These are phyloP conservation scores for Polylopha cassiicola DNA, from an alignment of 2,888 invertebrate species.

Conservation along the genomic window DNA sequence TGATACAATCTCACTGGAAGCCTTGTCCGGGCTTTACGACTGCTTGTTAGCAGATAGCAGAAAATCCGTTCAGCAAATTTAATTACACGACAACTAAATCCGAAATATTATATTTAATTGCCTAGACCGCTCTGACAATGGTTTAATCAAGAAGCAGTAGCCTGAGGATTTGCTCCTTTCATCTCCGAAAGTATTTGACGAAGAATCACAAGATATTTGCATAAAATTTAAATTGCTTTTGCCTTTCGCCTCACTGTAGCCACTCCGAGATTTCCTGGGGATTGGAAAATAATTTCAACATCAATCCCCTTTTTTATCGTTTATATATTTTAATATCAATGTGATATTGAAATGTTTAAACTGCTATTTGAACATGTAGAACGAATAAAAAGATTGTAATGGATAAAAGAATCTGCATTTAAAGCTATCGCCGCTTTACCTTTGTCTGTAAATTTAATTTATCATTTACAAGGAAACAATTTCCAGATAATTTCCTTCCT, in stretches of 20 bases:
- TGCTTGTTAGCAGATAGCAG: no score
- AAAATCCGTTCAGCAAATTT: no score
- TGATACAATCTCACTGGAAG: no score
- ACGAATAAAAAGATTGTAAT: neutral
- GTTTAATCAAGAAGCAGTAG: constrained; percentile 18
- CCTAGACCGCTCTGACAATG: constrained; percentile 12
- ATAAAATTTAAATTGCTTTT: constrained; percentile 20
- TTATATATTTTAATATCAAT: neutral
- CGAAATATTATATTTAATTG: constrained; percentile 10
- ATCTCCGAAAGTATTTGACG: constrained; percentile 15
- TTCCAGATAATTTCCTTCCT: constrained; percentile 6
- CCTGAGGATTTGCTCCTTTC: constrained; percentile 18
- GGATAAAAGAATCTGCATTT: constrained; percentile 7
- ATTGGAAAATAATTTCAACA: constrained; percentile 4
- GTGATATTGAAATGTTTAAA: no score
- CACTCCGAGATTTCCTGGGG: constrained; percentile 2
- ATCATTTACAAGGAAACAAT: constrained; percentile 9
- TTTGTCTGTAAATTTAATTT: constrained; percentile 10
- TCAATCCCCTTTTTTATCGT: neutral
- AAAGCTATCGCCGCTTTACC: constrained; percentile 1
- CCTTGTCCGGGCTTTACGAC: no score
- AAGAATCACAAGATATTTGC: constrained; percentile 19
- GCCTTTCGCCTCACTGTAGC: constrained; percentile 3
- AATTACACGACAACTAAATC: no score
- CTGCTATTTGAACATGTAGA: no score